Percentiles rank a stretch among this genome's conserved stretches.
These are phyloP conservation scores for Agraylea sexmaculata DNA, from an alignment of 1,140 invertebrate species.

Conservation along the genomic window DNA sequence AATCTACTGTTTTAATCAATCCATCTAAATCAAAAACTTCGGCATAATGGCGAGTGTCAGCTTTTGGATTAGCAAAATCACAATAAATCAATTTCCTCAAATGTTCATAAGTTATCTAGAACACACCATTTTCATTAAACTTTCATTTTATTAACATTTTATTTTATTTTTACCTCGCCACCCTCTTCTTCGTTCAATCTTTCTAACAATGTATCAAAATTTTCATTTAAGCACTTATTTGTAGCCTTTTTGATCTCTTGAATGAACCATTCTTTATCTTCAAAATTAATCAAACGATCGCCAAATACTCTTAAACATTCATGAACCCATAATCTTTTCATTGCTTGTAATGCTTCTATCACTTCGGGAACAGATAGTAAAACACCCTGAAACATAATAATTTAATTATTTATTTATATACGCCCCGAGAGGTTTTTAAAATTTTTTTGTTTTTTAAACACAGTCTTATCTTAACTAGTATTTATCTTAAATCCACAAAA, in stretches of 20 bases:
- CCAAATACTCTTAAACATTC: constrained; percentile 89
- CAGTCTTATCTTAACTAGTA: no score
- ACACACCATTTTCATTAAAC: constrained; percentile 13
- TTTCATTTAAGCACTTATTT: constrained; percentile 36
- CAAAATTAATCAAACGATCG: constrained; percentile 77
- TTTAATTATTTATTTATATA: no score
- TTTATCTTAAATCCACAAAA: no score
- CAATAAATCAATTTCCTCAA: constrained; percentile 85
- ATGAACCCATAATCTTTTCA: constrained; percentile 91
- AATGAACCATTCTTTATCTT: constrained; percentile 75
- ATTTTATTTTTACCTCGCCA: constrained; percentile 21
- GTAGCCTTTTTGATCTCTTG: constrained; percentile 35
- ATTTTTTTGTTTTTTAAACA: no score
- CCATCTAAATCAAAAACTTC: constrained; percentile 78
- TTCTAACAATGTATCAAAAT: constrained; percentile 41
- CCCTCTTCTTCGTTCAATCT: constrained; percentile 21
- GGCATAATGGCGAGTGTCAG: constrained; percentile 75
- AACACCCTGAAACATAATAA: constrained; percentile 54
- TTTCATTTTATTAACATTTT: constrained; percentile 1
- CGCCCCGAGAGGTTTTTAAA: no score
- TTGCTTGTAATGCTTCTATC: constrained; percentile 72
- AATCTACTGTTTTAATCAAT: constrained; percentile 75
- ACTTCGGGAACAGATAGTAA: constrained; percentile 86
- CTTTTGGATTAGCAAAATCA: constrained; percentile 91
- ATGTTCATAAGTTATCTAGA: constrained; percentile 62